Conservation (phyloP, 2,797 vertebrate species). For the Enteromius argenteus region DNA sequence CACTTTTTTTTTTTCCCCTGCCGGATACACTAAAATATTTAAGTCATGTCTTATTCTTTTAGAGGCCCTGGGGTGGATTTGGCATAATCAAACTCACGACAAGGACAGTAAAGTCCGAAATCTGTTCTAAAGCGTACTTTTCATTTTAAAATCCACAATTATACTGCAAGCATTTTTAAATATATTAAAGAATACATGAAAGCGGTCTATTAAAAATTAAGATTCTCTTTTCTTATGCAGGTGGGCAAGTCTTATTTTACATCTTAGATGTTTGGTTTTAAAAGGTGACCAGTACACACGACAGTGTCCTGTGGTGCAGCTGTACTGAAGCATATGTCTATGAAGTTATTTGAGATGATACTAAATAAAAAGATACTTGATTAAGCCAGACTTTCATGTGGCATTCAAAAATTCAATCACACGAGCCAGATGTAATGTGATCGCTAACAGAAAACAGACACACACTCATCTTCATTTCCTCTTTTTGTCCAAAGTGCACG, state of each 20-base stretch:
- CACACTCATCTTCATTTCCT: conserved; percentile 36
- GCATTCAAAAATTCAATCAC: conserved; percentile 1
- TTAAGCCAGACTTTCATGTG: conserved; percentile 9
- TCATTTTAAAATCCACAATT: conserved; percentile 71
- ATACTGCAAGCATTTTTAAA: conserved; percentile 69
- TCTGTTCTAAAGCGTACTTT: conserved; percentile 71
- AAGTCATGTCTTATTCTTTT: conserved; percentile 78
- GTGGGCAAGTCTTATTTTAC: conserved; percentile 20
- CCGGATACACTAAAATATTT: conserved; percentile 83
- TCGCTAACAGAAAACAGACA: conserved; percentile 36
- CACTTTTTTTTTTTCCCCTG: conserved; percentile 56
- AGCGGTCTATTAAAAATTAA: conserved; percentile 70
- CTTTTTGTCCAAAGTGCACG: conserved; percentile 36
- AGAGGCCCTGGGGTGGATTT: conserved; percentile 70
- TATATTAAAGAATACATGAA: conserved; percentile 68
- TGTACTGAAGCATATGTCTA: neutral
- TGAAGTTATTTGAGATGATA: conserved; percentile 4
- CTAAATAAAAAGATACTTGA: conserved; percentile 32
- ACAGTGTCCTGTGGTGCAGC: neutral
- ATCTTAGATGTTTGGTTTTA: conserved; percentile 8
- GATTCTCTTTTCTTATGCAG: conserved; percentile 61
- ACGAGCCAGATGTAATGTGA: conserved; percentile 28
- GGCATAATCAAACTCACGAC: conserved; percentile 68
- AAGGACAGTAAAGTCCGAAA: conserved; percentile 67
- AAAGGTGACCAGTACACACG: neutral